phyloP scores from a whole-genome alignment of 2,797 vertebrate genomes.

The Poeciliopsis presidionis region DNA sequence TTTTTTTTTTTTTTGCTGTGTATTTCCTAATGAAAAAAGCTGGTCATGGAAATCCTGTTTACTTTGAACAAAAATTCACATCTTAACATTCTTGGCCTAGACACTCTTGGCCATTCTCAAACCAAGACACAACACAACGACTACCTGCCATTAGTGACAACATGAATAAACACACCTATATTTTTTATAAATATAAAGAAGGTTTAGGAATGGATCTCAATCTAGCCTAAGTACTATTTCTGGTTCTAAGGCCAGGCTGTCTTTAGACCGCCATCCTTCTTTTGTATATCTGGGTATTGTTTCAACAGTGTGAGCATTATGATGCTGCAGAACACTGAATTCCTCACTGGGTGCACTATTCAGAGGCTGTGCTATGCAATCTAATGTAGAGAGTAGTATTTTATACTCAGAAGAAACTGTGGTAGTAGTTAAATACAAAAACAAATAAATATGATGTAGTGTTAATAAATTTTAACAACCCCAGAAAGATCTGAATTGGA shows the following conservation, averaged over 20 bases:
- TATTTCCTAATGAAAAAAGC: slow-evolving; percentile 50
- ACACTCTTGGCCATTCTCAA: slow-evolving; percentile 26
- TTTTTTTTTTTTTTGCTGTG: neutral
- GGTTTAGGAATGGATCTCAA: neutral
- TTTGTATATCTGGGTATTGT: neutral
- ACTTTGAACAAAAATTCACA: slow-evolving; percentile 56
- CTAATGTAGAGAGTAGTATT: neutral
- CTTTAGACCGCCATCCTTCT: neutral
- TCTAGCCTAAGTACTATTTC: too few species aligned
- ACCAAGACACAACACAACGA: slow-evolving; percentile 27
- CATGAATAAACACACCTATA: slow-evolving; percentile 13
- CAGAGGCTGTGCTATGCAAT: neutral
- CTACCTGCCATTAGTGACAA: slow-evolving; percentile 26
- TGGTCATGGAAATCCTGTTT: slow-evolving; percentile 60
- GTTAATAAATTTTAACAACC: neutral
- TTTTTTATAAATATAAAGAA: slow-evolving; percentile 6
- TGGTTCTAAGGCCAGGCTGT: neutral
- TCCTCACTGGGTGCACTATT: neutral
- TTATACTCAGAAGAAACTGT: neutral
- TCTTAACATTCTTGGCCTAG: slow-evolving; percentile 54
- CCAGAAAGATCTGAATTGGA: neutral
- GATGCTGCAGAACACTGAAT: neutral
- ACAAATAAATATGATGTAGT: neutral
- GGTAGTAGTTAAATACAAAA: neutral
- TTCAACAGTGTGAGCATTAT: neutral